Percentiles rank a stretch among this genome's conserved stretches.
phyloP scores from a whole-genome alignment of 2,888 invertebrate species.

The Cetonia aurata region DNA sequence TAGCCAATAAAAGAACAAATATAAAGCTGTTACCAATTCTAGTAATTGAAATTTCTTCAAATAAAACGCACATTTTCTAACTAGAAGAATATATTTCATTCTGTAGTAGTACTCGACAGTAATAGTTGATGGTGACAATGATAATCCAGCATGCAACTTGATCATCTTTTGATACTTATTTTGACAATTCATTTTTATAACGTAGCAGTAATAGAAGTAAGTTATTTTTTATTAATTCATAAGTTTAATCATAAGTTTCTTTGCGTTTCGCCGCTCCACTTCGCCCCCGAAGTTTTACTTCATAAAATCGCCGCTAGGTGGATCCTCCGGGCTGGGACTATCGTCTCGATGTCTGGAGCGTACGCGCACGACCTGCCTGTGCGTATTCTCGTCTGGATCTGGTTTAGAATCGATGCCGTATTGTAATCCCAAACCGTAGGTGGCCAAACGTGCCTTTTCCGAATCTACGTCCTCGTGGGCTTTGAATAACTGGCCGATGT shows the following conservation, averaged over 20 bases:
- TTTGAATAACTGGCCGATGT: slow-evolving; percentile 82
- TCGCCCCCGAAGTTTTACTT: slow-evolving; percentile 4
- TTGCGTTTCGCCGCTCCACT: background rate
- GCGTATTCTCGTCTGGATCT: slow-evolving; percentile 68
- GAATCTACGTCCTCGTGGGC: slow-evolving; percentile 68
- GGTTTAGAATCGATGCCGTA: slow-evolving; percentile 63
- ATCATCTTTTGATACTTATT: slow-evolving; percentile 7
- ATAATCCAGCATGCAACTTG: slow-evolving; percentile 31
- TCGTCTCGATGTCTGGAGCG: slow-evolving; percentile 74
- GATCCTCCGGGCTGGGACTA: slow-evolving; percentile 80
- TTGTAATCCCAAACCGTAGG: slow-evolving; percentile 68
- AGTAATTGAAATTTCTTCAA: too few relatives aligned
- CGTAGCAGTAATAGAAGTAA: too few relatives aligned
- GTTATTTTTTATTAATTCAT: too few relatives aligned
- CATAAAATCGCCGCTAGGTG: slow-evolving; percentile 55
- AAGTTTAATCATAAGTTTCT: background rate
- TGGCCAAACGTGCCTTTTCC: slow-evolving; percentile 77
- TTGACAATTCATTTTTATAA: background rate
- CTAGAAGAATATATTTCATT: slow-evolving; percentile 39
- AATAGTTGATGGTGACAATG: background rate
- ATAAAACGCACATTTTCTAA: slow-evolving; percentile 25
- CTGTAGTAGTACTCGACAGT: slow-evolving; percentile 7
- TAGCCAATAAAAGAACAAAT: too few relatives aligned
- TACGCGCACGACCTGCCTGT: slow-evolving; percentile 74
- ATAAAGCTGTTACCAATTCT: too few relatives aligned